Conservation (phyloP, 2,888 invertebrate species). For the Pammene fasciana region DNA sequence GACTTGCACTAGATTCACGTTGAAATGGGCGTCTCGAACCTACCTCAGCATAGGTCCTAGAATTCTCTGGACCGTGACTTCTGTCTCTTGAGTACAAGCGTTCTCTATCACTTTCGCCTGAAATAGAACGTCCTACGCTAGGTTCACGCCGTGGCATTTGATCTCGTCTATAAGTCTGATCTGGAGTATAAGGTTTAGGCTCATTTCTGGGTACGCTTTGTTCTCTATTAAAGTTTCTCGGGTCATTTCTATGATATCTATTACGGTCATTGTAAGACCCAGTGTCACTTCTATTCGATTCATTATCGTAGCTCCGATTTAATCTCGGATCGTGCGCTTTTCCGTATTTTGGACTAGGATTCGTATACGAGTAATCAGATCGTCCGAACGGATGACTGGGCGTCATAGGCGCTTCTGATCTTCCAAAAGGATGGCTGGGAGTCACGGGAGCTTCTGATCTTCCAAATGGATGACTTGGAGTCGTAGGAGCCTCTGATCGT, state of each 20-base stretch:
- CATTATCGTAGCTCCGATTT: constrained; percentile 61
- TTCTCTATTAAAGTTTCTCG: constrained; percentile 53
- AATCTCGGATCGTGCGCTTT: constrained; percentile 63
- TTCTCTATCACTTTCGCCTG: constrained; percentile 50
- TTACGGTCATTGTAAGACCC: constrained; percentile 56
- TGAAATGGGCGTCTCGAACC: constrained; percentile 45
- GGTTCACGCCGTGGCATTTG: constrained; percentile 48
- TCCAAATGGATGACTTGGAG: constrained; percentile 52
- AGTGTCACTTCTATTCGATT: constrained; percentile 53
- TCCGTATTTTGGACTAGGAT: constrained; percentile 46
- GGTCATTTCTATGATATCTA: constrained; percentile 32
- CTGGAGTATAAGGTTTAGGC: constrained; percentile 46
- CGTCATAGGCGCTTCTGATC: constrained; percentile 43
- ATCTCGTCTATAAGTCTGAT: constrained; percentile 52
- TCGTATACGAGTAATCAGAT: constrained; percentile 46
- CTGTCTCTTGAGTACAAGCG: constrained; percentile 47
- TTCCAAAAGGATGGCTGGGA: constrained; percentile 48
- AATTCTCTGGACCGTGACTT: constrained; percentile 43
- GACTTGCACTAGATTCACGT: constrained; percentile 57
- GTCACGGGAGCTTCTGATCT: constrained; percentile 49
- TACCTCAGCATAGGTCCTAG: constrained; percentile 50
- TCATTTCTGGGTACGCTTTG: constrained; percentile 53
- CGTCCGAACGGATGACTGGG: constrained; percentile 46
- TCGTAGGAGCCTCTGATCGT: constrained; percentile 48
- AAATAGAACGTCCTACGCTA: constrained; percentile 46